Conservation (phyloP, 2,888 invertebrate genomes). For the Athalia circularis region DNA sequence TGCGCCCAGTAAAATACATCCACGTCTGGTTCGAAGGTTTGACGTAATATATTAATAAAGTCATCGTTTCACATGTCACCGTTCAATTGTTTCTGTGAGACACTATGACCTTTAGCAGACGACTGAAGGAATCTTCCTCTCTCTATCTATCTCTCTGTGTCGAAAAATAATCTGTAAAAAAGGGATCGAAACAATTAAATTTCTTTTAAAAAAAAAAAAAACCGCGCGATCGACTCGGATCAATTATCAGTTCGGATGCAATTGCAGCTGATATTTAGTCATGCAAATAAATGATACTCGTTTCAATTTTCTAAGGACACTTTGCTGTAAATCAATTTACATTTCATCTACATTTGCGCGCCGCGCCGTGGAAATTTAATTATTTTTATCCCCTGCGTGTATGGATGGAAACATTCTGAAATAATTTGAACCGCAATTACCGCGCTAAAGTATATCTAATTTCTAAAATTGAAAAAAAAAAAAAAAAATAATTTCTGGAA, state of each 20-base stretch:
- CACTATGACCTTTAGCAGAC: background rate
- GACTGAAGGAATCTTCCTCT: background rate
- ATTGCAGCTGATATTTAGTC: too few species aligned
- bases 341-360: background rate
- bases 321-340: background rate
- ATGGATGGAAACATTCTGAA: too few species aligned
- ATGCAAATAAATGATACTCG: too few species aligned
- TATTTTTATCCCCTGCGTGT: too few species aligned
- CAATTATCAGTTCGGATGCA: too few species aligned
- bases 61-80: background rate
- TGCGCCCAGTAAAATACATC: constrained; percentile 64
- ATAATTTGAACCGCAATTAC: too few species aligned
- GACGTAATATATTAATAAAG: constrained; percentile 47
- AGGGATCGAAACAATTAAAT: too few species aligned
- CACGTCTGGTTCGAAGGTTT: constrained; percentile 60
- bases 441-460: too few species aligned
- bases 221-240: too few species aligned
- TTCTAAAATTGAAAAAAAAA: background rate
- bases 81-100: constrained; percentile 14
- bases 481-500: constrained; percentile 25
- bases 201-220: too few species aligned
- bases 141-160: background rate
- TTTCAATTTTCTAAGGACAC: too few species aligned
- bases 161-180: too few species aligned
- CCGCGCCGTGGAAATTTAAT: background rate